Evolutionary conservation across 2,113 vertebrate species (phyloP), one percentile per base, ranked within the genome.

Genomic region (Tychaedon coryphoeus): DNA sequence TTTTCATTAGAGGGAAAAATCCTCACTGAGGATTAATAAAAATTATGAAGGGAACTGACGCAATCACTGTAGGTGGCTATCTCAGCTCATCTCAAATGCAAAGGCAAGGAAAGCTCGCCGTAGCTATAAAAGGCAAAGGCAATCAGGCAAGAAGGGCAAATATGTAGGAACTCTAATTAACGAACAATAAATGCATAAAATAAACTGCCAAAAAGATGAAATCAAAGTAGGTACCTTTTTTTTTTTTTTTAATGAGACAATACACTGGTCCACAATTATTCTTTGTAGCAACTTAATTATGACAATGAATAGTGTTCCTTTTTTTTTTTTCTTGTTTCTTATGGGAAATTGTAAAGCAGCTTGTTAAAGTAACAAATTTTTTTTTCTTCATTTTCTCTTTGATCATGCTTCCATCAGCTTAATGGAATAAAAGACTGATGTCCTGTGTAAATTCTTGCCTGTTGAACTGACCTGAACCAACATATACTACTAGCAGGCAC

Each of bases 91-190:
- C 93, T 94, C 71, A 92, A 94, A 96, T 93, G 93, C 93, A 97
- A 95, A 95, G 83, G 90, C 48, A 91, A 66, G 36, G 67, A 74
- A 67, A 79, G 88, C 84, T 96, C 65, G 43, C 75, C 1, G n/a
- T 73, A 95, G 85, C 88, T 96, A 90, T 93, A 95, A 97, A 96
- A 96, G 90, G 91, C 88, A 97, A 97, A 95, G 93, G 86, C 83
- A 95, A 95, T 94, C 93, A 92, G 86, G 88, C 84, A 94, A 90
- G 92, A 96, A 96, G 95, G 94, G 95, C 95, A 96, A 95, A 96
- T 96, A 95, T 60, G 93, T 88, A 94, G 64, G 85, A 96, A 96
- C 85, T 88, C 95, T 95, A 95, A 88, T 94, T 92, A 92, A 83
- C 12, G 53, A 96, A 93, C 85, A 96, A 95, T 90, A 94, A 96